Conservation (phyloP, 2,797 vertebrate species). For the Sciurus vulgaris region DNA sequence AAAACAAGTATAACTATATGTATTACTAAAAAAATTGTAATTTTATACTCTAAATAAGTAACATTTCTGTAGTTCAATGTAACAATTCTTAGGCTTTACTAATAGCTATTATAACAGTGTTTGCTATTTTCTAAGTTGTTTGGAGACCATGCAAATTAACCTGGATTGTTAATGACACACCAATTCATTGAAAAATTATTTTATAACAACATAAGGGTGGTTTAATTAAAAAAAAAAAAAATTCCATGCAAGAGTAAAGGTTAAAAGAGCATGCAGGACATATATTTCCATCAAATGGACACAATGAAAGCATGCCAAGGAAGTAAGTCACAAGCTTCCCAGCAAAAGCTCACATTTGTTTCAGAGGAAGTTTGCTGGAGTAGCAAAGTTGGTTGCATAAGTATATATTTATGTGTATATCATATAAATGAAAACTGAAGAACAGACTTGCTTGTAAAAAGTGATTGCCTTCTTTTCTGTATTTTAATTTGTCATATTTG, state of each 20-base stretch:
- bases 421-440: conserved; percentile 31
- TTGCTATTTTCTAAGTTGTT: conserved; percentile 32
- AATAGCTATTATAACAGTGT: not conserved
- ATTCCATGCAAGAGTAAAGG: not conserved
- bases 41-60: conserved; percentile 36
- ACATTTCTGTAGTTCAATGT: not conserved
- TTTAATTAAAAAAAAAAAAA: not conserved
- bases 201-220: conserved; percentile 32
- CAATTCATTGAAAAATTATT: conserved; percentile 1
- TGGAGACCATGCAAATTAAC: not conserved
- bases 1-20: not conserved
- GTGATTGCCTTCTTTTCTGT: not conserved
- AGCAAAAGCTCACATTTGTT: not conserved
- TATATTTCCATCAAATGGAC: not conserved
- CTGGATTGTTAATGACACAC: conserved; percentile 6
- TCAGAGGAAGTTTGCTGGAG: not conserved
- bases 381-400: not conserved
- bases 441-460: not conserved
- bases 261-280: not conserved
- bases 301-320: not conserved
- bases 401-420: not conserved
- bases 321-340: not conserved
- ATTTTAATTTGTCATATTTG: not conserved
- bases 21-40: not conserved
- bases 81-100: conserved; percentile 21